phyloP scores from a whole-genome alignment of 2,113 vertebrate species.

The Cyprinodon variegatus region DNA sequence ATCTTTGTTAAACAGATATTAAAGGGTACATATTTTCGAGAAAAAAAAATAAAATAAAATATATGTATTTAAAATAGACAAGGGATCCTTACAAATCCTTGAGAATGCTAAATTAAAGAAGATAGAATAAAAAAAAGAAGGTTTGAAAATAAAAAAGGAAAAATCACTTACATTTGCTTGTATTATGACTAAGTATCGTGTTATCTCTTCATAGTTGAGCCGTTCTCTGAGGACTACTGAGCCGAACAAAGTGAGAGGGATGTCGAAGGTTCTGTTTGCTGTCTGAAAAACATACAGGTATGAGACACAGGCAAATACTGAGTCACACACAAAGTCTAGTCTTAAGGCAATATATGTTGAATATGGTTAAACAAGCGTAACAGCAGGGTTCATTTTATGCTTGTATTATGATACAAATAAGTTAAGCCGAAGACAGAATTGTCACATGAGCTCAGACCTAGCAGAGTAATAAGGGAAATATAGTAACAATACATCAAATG shows the following conservation, averaged over 20 bases:
- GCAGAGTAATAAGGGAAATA: background rate
- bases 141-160: background rate
- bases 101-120: background rate
- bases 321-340: constrained; percentile 1
- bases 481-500: background rate
- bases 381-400: background rate
- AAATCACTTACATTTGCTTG: constrained; percentile 91
- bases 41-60: constrained; percentile 1
- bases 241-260: constrained; percentile 93
- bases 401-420: background rate
- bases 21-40: background rate
- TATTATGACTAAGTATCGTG: constrained; percentile 90
- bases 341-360: background rate
- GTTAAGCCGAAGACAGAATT: background rate
- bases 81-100: background rate
- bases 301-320: constrained; percentile 12
- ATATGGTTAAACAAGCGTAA: background rate
- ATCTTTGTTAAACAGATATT: background rate
- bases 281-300: constrained; percentile 76
- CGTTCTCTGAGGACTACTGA: constrained; percentile 91
- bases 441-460: background rate
- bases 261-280: constrained; percentile 94
- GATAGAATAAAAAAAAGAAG: background rate
- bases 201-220: constrained; percentile 96
- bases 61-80: background rate